Evolutionary conservation across 1,140 invertebrate species (phyloP), one percentile per base, ranked within the genome.

Genomic region (Pantala flavescens): DNA sequence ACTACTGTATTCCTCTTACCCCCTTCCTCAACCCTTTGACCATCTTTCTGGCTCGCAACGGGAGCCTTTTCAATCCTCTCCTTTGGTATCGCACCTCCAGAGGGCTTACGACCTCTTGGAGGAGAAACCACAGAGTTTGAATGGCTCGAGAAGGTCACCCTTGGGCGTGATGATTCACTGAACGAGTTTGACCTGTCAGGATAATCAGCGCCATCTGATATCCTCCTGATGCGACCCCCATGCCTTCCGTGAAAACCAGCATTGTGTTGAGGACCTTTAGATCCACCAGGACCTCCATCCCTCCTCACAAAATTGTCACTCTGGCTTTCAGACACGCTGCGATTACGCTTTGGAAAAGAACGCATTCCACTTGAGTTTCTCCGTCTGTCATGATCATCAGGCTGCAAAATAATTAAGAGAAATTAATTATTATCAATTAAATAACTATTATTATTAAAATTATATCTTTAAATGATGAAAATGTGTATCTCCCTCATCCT

Each of bases 311-410:
- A 23, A 5, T 2, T 5, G 71, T 72, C 71, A 72, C 71, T 72
- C 71, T 72, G 71, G 71, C 71, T 72, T 23, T 72, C 71, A 42
- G 71, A 72, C 3, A 72, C 71, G n/a, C 23, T 24, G 71, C 71
- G 71, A 19, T 24, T 72, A 3, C 71, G 3, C n/a, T 63, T 63
- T 21, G 49, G n/a, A 14, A 63, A 63, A 3, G 49, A 12, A 3
- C 49, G 14, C 16, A 19, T 63, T 19, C 49, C 49, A 63, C 49
- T 63, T 14, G n/a, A 63, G n/a, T 63, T 63, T 63, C 49, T 63
- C 49, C 49, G 49, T 12, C 49, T 63, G n/a, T 63, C 49, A 63
- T 16, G 49, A 14, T 63, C 49, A 21, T 63, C 49, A 5, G 14
- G 49, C 49, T 16, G 49, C 5, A 63, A 63, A 63, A 63, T 19